Evolutionary conservation across 1,140 invertebrate species (phyloP).

Genomic region (Phortica variegata): DNA sequence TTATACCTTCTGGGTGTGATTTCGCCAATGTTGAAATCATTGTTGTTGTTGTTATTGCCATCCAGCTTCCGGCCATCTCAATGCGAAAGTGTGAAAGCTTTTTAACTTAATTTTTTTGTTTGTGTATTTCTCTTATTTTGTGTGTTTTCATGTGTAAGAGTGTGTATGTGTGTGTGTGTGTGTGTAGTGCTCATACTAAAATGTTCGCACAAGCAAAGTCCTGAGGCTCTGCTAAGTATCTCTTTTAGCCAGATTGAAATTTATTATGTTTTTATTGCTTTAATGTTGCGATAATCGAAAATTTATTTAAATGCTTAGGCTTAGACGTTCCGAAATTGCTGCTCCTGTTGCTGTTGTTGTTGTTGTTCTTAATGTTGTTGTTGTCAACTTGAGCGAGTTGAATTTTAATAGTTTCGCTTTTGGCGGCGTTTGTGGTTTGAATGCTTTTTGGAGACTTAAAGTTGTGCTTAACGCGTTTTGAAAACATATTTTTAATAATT

Average conservation of each 20-base stretch:
- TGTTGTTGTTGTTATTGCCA: neutral
- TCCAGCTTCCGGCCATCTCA: neutral
- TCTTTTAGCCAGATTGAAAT: constrained; percentile 39
- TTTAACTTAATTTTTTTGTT: no score
- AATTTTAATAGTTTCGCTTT: no score
- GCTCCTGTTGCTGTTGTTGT: constrained; percentile 4
- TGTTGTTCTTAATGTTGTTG: constrained; percentile 1
- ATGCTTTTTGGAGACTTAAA: constrained; percentile 36
- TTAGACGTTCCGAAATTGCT: constrained; percentile 14
- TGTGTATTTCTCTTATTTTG: no score
- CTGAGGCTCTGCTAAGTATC: constrained; percentile 2
- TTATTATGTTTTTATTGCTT: constrained; percentile 55
- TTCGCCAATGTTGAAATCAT: neutral
- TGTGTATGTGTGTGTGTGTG: no score
- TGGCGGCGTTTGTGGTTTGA: neutral
- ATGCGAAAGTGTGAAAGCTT: no score
- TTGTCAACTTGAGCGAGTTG: no score
- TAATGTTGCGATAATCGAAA: constrained; percentile 54
- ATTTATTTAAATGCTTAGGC: constrained; percentile 46
- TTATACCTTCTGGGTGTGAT: constrained; percentile 27
- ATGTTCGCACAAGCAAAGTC: constrained; percentile 4
- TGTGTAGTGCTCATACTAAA: constrained; percentile 13
- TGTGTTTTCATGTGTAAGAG: no score
- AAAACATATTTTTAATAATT: constrained; percentile 1
- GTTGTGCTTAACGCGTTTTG: constrained; percentile 1